phyloP scores from a whole-genome alignment of 2,888 invertebrate genomes.

The Drosophila pseudotalamancana region DNA sequence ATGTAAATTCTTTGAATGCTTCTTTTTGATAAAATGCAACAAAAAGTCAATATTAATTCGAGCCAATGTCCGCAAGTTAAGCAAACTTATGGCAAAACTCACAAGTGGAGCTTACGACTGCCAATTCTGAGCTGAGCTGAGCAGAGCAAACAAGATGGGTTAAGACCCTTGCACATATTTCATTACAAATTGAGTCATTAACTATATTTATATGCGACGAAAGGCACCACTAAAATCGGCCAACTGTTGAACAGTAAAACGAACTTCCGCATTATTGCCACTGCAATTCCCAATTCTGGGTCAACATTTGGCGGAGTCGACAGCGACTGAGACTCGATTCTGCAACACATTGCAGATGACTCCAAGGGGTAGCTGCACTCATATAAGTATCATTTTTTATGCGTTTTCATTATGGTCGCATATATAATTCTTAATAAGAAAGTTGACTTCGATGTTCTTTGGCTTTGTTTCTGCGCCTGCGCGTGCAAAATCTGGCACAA shows the following conservation, averaged over 20 bases:
- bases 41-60: slow-evolving; percentile 51
- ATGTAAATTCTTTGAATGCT: slow-evolving; percentile 35
- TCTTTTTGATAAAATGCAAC: slow-evolving; percentile 55
- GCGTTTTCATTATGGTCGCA: slow-evolving; percentile 74
- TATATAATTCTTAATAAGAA: slow-evolving; percentile 77
- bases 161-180: slow-evolving; percentile 55
- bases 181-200: slow-evolving; percentile 82
- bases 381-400: slow-evolving; percentile 78
- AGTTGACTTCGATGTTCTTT: slow-evolving; percentile 51
- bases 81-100: slow-evolving; percentile 50
- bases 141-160: slow-evolving; percentile 49
- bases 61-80: slow-evolving; percentile 50
- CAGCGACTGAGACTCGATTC: slow-evolving; percentile 1
- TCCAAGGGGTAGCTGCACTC: slow-evolving; percentile 41
- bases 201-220: slow-evolving; percentile 81
- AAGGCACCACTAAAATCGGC: slow-evolving; percentile 52
- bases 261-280: slow-evolving; percentile 70
- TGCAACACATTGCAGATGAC: slow-evolving; percentile 29
- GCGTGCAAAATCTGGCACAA: slow-evolving; percentile 57
- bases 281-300: slow-evolving; percentile 65
- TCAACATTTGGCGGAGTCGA: slow-evolving; percentile 46
- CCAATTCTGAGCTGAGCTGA: slow-evolving; percentile 34
- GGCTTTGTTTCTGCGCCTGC: slow-evolving; percentile 37
- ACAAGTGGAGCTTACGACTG: slow-evolving; percentile 57
- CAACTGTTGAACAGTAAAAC: slow-evolving; percentile 32